phyloP scores from a whole-genome alignment of 1,140 invertebrate species.

The Eumeta japonica region DNA sequence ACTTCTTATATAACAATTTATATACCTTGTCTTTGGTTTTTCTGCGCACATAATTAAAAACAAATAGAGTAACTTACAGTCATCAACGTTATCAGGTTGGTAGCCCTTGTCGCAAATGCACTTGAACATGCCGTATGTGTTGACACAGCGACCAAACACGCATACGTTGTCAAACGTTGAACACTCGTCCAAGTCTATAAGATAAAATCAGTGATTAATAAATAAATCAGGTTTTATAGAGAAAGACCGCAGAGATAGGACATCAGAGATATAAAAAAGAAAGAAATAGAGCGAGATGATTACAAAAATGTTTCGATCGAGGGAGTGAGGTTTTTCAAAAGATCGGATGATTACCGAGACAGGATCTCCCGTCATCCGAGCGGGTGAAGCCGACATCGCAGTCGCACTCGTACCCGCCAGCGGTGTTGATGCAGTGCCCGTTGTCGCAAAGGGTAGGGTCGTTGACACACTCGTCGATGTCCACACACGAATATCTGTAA shows the following conservation, averaged over 20 bases:
- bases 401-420: conserved; percentile 82
- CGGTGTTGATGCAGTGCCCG: conserved; percentile 77
- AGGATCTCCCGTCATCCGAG: conserved; percentile 64
- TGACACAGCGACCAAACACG: conserved; percentile 82
- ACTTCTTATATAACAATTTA: too few species aligned
- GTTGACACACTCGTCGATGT: conserved; percentile 83
- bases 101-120: conserved; percentile 85
- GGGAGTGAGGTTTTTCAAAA: neutral
- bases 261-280: neutral
- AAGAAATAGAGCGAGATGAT: neutral
- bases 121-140: conserved; percentile 84
- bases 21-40: too few species aligned
- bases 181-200: conserved; percentile 72
- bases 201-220: conserved; percentile 10
- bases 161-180: conserved; percentile 84
- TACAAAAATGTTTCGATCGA: too few species aligned
- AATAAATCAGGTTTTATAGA: conserved; percentile 1
- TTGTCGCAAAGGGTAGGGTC: conserved; percentile 70
- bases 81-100: conserved; percentile 63
- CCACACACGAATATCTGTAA: conserved; percentile 54
- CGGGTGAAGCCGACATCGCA: conserved; percentile 80
- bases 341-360: conserved; percentile 58
- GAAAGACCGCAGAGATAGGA: neutral
- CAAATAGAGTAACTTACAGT: conserved; percentile 56
- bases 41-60: too few species aligned